These are phyloP conservation scores for Phoeniculus purpureus DNA, from an alignment of 2,797 vertebrate species.

Conservation along the genomic window DNA sequence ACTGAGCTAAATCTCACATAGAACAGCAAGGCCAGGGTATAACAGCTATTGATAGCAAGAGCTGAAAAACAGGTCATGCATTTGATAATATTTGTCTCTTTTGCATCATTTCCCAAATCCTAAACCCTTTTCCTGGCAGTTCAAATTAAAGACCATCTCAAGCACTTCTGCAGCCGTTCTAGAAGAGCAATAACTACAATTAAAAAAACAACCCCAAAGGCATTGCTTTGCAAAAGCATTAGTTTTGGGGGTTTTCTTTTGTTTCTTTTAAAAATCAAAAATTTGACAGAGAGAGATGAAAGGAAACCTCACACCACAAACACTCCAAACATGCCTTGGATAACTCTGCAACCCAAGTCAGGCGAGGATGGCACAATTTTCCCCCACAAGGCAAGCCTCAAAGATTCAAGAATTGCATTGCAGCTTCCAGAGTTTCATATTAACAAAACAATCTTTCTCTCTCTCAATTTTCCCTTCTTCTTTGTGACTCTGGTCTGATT, in stretches of 20 bases:
- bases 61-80: conserved; percentile 32
- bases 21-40: not conserved
- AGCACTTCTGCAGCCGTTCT: conserved; percentile 25
- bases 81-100: conserved; percentile 30
- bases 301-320: not conserved
- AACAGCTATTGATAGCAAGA: not conserved
- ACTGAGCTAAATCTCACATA: conserved; percentile 19
- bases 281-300: not conserved
- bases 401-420: not conserved
- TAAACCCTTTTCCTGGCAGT: conserved; percentile 32
- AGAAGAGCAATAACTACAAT: conserved; percentile 28
- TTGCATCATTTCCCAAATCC: conserved; percentile 21
- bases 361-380: not conserved
- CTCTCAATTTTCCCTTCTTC: not conserved
- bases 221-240: conserved; percentile 4
- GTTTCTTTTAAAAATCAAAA: not conserved
- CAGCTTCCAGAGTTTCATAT: not conserved
- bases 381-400: not conserved
- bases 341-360: not conserved
- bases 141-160: conserved; percentile 38
- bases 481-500: not conserved
- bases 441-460: not conserved
- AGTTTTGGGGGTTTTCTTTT: not conserved
- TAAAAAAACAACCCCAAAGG: not conserved
- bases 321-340: not conserved